These are phyloP conservation scores for Drosophila guanche DNA, from an alignment of 1,140 invertebrate genomes.

Conservation along the genomic window DNA sequence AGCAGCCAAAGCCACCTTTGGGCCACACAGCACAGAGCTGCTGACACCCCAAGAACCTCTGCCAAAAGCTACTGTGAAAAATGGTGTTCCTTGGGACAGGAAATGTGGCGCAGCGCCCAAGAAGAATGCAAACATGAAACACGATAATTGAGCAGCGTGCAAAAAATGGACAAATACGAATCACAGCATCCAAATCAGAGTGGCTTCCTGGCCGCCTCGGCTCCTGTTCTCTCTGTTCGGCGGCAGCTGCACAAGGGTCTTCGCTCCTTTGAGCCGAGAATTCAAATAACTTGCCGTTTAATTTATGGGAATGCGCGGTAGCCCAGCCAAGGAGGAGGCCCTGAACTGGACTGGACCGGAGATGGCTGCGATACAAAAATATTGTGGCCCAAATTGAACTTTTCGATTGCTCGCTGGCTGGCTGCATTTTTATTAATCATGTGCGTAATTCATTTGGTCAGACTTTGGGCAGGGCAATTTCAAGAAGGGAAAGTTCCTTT, in stretches of 20 bases:
- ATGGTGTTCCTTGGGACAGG: conserved; percentile 71
- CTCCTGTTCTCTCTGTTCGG: conserved; percentile 1
- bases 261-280: conserved; percentile 42
- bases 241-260: conserved; percentile 73
- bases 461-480: conserved; percentile 62
- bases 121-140: conserved; percentile 80
- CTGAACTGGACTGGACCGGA: not conserved
- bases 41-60: too few species aligned
- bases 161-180: conserved; percentile 82
- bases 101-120: conserved; percentile 55
- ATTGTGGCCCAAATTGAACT: conserved; percentile 80
- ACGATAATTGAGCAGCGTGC: conserved; percentile 81
- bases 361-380: conserved; percentile 65
- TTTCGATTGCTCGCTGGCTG: conserved; percentile 27
- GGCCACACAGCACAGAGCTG: too few species aligned
- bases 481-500: conserved; percentile 70
- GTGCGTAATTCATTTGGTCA: conserved; percentile 81
- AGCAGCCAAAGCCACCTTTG: too few species aligned
- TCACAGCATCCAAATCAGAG: conserved; percentile 82
- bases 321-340: conserved; percentile 22
- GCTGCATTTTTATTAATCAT: conserved; percentile 79
- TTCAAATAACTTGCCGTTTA: conserved; percentile 82
- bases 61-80: conserved; percentile 53
- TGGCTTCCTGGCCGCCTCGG: conserved; percentile 52
- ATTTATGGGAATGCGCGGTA: conserved; percentile 81